Conservation (phyloP, 2,797 vertebrate species). For the Pseudochirops corinnae region DNA sequence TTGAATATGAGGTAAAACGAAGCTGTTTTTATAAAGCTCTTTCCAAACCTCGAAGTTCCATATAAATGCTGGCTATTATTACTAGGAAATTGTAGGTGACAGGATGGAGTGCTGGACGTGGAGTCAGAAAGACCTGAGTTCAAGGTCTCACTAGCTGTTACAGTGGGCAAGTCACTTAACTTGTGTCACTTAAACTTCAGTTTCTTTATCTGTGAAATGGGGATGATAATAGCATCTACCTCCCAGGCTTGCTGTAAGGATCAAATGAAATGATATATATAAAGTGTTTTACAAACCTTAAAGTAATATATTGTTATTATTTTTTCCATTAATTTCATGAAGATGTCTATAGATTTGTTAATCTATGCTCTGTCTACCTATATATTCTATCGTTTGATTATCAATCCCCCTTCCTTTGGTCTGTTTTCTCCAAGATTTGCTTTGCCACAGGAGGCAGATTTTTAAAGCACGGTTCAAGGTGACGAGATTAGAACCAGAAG, state of each 20-base stretch:
- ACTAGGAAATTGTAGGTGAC: not conserved
- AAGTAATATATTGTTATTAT: not conserved
- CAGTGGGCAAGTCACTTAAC: not conserved
- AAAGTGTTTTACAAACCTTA: not conserved
- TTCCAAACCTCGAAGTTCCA: not conserved
- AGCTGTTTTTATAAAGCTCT: not conserved
- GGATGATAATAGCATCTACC: not conserved
- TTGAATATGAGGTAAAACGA: not conserved
- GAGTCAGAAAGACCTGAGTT: not conserved
- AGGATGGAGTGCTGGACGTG: not conserved
- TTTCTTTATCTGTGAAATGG: not conserved
- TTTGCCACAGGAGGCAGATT: not conserved
- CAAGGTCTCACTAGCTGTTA: not conserved
- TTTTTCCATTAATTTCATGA: not conserved
- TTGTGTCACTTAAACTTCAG: not conserved
- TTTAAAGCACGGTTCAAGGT: not conserved
- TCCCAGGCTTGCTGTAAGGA: not conserved
- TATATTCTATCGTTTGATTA: not conserved
- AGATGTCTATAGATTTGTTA: not conserved
- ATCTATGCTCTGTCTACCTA: not conserved
- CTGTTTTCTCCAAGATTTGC: not conserved
- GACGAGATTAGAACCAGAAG: constrained; percentile 5
- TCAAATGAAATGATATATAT: not conserved
- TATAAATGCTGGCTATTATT: not conserved
- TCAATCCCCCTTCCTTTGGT: not conserved